Evolutionary conservation across 2,113 vertebrate genomes (phyloP), one percentile per base, ranked within the genome.

Genomic region (Candoia aspera): DNA sequence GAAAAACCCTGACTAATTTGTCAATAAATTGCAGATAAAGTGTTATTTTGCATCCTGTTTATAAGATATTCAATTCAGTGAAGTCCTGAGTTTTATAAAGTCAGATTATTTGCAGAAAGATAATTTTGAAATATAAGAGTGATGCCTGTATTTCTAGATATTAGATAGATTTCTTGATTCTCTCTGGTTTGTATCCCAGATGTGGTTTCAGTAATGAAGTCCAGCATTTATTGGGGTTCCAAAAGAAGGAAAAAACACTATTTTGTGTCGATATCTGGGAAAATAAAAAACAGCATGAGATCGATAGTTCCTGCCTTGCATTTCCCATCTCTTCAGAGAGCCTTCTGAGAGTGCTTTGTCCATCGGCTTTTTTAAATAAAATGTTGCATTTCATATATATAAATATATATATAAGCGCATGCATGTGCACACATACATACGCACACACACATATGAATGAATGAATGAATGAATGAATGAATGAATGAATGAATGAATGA

Each of bases 1-100:
- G 60, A 2, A 86, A 90, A 94, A 93, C 11, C 9, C 42, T 64
- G 79, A 85, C 64, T 92, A 55, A 11, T 84, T 93, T 85, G 83
- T 73, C 2, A 55, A 15, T n/a, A 49, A 2, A 49, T 49, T 49
- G 49, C 49, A 49, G 49, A 49, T 49, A 49, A 49, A 49, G 49
- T 49, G 49, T 49, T 49, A 87, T n/a, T 93, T 33, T 89, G 92
- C 88, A 85, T 64, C 1, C 3, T 86, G 87, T 62, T 21, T 29
- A 84, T 93, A 90, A 85, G 1, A 94, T 90, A 33, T 4, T 68
- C 42, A 49, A 0, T 0, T 89, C 0, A 84, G 87, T 60, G 37
- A 23, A 17, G 23, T 10, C 23, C 93, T 93, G 54, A 86, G 68
- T n/a, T 84, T 29, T 90, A 6, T 86, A 9, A 93, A 73, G 91